A percentile compares a stretch with the other conserved stretches of the same genome.
Conservation (phyloP, 2,113 vertebrate genomes). For the human region DNA sequence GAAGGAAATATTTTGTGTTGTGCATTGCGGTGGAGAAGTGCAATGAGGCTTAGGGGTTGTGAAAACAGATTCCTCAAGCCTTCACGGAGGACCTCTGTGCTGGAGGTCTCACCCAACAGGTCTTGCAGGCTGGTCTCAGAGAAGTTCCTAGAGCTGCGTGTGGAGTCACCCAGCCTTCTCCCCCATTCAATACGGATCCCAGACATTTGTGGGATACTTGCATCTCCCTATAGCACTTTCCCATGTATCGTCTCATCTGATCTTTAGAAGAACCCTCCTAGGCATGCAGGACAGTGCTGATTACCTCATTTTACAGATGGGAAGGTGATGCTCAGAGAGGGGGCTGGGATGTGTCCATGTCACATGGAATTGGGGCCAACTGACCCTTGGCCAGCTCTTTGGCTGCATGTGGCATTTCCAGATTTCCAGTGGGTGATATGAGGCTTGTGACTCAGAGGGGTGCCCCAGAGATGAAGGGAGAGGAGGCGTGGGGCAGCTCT, state of each 20-base stretch:
- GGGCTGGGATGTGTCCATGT: not conserved
- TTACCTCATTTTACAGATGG: not conserved
- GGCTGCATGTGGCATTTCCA: not conserved
- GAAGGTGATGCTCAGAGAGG: not conserved
- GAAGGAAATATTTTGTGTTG: not conserved
- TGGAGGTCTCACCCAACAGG: not conserved
- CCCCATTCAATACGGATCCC: rapidly evolving
- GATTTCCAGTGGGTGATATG: not conserved
- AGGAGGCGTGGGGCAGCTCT: not conserved
- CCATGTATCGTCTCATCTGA: not conserved
- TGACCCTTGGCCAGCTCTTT: not conserved
- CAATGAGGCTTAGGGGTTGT: not conserved
- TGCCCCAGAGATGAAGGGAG: rapidly evolving
- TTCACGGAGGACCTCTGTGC: not conserved
- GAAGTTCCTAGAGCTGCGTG: not conserved
- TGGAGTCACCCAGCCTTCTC: rapidly evolving
- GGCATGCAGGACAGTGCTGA: rapidly evolving
- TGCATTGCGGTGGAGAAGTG: rapidly evolving
- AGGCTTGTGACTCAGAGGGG: rapidly evolving
- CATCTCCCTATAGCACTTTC: not conserved
- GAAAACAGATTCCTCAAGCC: rapidly evolving
- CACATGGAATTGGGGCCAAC: not conserved
- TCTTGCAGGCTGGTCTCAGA: not conserved
- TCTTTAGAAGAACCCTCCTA: not conserved
- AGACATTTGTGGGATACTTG: rapidly evolving